phyloP scores from a whole-genome alignment of 1,140 invertebrate species.

The Choristoneura fumiferana region DNA sequence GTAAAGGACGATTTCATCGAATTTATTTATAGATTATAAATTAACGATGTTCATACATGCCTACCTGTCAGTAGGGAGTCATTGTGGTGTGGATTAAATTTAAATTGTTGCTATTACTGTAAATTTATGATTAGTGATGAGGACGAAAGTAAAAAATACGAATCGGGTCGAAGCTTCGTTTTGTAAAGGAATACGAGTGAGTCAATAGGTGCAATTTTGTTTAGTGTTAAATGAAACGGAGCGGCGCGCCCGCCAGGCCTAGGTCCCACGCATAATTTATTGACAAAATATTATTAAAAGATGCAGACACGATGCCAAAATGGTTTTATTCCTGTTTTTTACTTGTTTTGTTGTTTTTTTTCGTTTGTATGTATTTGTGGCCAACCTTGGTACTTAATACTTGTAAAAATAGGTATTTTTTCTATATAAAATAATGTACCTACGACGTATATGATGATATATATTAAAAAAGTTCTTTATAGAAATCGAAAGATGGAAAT shows the following conservation, averaged over 20 bases:
- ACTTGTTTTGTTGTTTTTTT: slow-evolving; percentile 76
- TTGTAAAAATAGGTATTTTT: slow-evolving; percentile 75
- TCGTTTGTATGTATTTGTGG: slow-evolving; percentile 76
- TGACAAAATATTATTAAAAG: slow-evolving; percentile 57
- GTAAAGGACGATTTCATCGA: slow-evolving; percentile 74
- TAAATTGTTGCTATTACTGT: slow-evolving; percentile 72
- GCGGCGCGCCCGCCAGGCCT: slow-evolving; percentile 25
- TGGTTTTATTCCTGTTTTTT: slow-evolving; percentile 77
- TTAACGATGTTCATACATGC: slow-evolving; percentile 60
- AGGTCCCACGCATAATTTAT: slow-evolving; percentile 65
- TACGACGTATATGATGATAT: slow-evolving; percentile 70
- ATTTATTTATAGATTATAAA: slow-evolving; percentile 76
- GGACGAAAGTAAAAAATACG: slow-evolving; percentile 60
- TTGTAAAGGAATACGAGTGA: slow-evolving; percentile 66
- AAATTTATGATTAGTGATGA: slow-evolving; percentile 67
- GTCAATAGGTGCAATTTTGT: slow-evolving; percentile 73
- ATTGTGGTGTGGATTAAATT: slow-evolving; percentile 69
- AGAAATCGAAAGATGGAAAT: slow-evolving; percentile 63
- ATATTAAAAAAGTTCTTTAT: slow-evolving; percentile 72
- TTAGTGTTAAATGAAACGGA: slow-evolving; percentile 48
- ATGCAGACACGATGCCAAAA: slow-evolving; percentile 75
- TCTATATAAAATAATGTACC: slow-evolving; percentile 75
- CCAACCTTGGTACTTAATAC: slow-evolving; percentile 75
- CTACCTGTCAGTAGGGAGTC: slow-evolving; percentile 54
- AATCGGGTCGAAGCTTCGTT: slow-evolving; percentile 66